Percentiles rank a stretch among this genome's conserved stretches.
These are phyloP conservation scores for Ammodramus savannarum DNA, from an alignment of 2,113 vertebrate species.

Conservation along the genomic window DNA sequence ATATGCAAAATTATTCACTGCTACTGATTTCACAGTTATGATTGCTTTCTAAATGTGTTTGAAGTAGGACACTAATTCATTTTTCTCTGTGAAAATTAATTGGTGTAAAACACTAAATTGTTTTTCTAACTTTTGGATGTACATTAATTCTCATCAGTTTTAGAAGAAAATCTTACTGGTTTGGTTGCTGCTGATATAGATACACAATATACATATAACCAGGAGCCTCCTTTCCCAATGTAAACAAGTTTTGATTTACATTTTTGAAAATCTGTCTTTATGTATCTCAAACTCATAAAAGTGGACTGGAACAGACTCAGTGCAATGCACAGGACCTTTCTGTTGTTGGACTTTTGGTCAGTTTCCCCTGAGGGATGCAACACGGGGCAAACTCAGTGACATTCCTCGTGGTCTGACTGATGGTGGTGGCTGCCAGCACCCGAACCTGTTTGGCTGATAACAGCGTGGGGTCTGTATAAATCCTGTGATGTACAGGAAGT, in stretches of 20 bases:
- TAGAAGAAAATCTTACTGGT: not conserved
- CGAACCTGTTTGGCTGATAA: not conserved
- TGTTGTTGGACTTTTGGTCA: not conserved
- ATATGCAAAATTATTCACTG: not conserved
- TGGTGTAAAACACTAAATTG: not conserved
- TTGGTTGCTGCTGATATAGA: not conserved
- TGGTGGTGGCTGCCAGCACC: not conserved
- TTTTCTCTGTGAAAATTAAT: not conserved
- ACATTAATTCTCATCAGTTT: not conserved
- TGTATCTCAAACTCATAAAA: not conserved
- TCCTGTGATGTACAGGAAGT: not conserved
- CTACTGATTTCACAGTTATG: not conserved
- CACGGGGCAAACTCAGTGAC: not conserved
- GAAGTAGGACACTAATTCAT: not conserved
- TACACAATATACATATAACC: not conserved
- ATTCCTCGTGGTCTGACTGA: not conserved
- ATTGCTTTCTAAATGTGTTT: not conserved
- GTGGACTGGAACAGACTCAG: not conserved
- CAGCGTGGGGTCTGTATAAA: rapidly evolving
- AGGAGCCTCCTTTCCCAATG: not conserved
- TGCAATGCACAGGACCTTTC: not conserved
- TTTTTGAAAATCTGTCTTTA: not conserved
- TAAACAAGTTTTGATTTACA: not conserved
- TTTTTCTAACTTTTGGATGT: not conserved
- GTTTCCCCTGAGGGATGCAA: not conserved